These are phyloP conservation scores for Hermaeophaga mercurialis DNA, from an alignment of 2,888 invertebrate species.

Conservation along the genomic window DNA sequence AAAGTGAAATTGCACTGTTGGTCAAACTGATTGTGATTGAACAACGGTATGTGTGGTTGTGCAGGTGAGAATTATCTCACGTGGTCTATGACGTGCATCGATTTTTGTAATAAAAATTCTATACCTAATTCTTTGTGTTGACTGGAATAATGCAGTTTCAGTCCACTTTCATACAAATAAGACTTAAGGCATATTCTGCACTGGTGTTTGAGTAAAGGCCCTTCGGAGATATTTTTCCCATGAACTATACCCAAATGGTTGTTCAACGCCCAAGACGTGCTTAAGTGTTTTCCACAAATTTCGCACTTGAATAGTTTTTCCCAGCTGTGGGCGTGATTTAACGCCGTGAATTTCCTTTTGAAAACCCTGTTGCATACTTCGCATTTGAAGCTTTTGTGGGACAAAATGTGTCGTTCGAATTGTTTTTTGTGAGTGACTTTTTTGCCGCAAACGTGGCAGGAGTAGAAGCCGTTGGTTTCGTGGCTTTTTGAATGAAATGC, in stretches of 20 bases:
- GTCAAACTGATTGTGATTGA: too few species aligned
- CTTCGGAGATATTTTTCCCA: conserved; percentile 51
- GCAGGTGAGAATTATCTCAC: too few species aligned
- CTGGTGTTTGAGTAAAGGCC: conserved; percentile 48
- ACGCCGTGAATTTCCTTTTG: conserved; percentile 29
- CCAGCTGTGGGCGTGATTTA: conserved; percentile 41
- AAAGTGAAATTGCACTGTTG: too few species aligned
- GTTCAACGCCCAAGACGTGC: conserved; percentile 43
- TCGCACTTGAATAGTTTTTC: conserved; percentile 49
- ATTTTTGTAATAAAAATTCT: too few species aligned
- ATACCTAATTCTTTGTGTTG: conserved; percentile 48
- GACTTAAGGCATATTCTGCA: conserved; percentile 60
- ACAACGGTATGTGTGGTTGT: too few species aligned
- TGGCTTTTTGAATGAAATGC: conserved; percentile 45
- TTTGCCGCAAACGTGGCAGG: conserved; percentile 46
- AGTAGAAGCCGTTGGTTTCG: conserved; percentile 40
- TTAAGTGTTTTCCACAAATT: conserved; percentile 41
- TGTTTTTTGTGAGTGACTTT: conserved; percentile 41
- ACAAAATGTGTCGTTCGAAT: conserved; percentile 52
- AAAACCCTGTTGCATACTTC: conserved; percentile 52
- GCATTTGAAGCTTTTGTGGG: conserved; percentile 52
- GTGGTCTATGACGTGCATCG: too few species aligned
- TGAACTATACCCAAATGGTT: conserved; percentile 49
- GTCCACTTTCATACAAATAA: conserved; percentile 50
- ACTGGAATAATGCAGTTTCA: conserved; percentile 53